Conservation (phyloP, 2,797 vertebrate genomes). For the Hyperoplus lanceolatus region DNA sequence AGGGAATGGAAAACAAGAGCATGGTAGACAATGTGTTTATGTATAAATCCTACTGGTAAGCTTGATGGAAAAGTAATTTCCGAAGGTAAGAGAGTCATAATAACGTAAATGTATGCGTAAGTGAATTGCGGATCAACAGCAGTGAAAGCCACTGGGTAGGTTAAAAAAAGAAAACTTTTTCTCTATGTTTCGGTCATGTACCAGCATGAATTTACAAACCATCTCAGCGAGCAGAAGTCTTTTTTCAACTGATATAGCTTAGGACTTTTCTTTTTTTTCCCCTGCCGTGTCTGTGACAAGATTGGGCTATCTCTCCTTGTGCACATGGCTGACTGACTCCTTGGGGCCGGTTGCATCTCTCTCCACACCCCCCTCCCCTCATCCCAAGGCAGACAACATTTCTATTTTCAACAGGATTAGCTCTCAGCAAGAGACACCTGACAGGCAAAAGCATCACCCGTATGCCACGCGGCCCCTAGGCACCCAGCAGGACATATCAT, state of each 20-base stretch:
- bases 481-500: conserved; percentile 52
- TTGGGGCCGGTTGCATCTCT: conserved; percentile 66
- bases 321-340: conserved; percentile 84
- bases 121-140: conserved; percentile 47
- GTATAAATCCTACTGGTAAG: conserved; percentile 8
- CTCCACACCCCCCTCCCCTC: conserved; percentile 39
- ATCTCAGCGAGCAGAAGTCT: conserved; percentile 65
- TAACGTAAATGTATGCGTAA: conserved; percentile 53
- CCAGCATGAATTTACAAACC: conserved; percentile 67
- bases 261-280: conserved; percentile 39
- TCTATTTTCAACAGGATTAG: conserved; percentile 82
- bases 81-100: conserved; percentile 42
- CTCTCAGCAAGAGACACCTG: conserved; percentile 78
- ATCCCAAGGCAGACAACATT: conserved; percentile 75
- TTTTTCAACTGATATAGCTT: conserved; percentile 65
- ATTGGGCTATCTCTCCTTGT: conserved; percentile 81
- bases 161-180: conserved; percentile 9
- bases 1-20: conserved; percentile 34
- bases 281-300: conserved; percentile 74
- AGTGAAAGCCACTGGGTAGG: conserved; percentile 11
- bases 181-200: conserved; percentile 41
- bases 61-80: conserved; percentile 46
- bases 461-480: conserved; percentile 45
- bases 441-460: conserved; percentile 68
- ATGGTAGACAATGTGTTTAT: conserved; percentile 16